phyloP scores from a whole-genome alignment of 2,797 vertebrate genomes.

The Gadopsis bispinosus region DNA sequence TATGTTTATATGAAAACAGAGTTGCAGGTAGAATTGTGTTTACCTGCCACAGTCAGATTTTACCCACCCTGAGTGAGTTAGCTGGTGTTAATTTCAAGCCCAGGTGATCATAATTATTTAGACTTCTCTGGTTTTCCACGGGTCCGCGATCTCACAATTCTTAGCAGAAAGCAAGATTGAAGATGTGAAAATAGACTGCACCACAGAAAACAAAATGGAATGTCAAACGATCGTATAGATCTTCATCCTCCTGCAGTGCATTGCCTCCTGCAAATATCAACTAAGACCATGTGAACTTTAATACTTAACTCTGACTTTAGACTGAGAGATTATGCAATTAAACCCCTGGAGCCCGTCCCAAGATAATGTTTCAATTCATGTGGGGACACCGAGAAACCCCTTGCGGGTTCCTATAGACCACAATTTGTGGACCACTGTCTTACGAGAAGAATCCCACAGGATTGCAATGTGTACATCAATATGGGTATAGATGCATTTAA shows the following conservation, averaged over 20 bases:
- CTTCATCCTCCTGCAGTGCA: conserved; percentile 19
- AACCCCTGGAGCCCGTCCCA: no score
- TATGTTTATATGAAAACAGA: conserved; percentile 28
- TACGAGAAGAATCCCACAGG: not conserved
- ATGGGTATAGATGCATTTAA: not conserved
- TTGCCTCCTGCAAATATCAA: conserved; percentile 15
- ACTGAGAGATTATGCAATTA: not conserved
- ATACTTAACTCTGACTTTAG: not conserved
- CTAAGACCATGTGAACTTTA: conserved; percentile 1
- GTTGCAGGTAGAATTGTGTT: conserved; percentile 42
- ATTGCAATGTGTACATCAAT: not conserved
- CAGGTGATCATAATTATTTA: conserved; percentile 69
- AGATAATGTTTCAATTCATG: no score
- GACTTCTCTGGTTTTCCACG: conserved; percentile 53
- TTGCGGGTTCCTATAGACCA: not conserved
- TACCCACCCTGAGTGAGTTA: conserved; percentile 31
- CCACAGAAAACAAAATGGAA: conserved; percentile 37
- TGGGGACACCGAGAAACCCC: not conserved
- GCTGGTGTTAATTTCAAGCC: conserved; percentile 70
- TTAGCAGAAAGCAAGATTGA: conserved; percentile 45
- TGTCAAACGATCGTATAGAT: conserved; percentile 27
- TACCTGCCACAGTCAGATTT: conserved; percentile 50
- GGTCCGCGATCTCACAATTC: conserved; percentile 43
- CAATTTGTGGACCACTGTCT: not conserved
- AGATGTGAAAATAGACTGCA: conserved; percentile 36